Evolutionary conservation across 2,797 vertebrate species (phyloP).

Genomic region (Pyrocephalus nanus): DNA sequence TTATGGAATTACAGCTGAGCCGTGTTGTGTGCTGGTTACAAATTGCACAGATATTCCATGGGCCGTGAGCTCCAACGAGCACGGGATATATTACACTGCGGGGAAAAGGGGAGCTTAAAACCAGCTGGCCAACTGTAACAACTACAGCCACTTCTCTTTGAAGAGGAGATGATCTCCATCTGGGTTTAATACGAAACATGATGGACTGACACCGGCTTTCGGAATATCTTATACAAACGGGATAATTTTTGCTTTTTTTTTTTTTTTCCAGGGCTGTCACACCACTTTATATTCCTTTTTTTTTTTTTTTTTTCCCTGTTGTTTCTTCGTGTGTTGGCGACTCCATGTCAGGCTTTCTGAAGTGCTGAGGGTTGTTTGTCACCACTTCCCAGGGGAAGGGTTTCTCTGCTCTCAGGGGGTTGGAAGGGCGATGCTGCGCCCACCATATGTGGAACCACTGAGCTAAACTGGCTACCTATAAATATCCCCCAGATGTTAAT

Average conservation of each 20-base stretch:
- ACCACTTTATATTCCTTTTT: not conserved
- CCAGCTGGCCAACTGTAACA: conserved; percentile 70
- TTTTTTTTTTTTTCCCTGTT: not conserved
- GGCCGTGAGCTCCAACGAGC: conserved; percentile 24
- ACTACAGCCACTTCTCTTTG: conserved; percentile 69
- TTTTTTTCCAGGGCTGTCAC: not conserved
- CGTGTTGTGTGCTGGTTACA: not conserved
- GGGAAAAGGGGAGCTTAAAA: conserved; percentile 56
- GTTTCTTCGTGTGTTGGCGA: not conserved
- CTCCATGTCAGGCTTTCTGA: not conserved
- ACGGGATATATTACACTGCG: conserved; percentile 38
- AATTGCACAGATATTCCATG: conserved; percentile 36
- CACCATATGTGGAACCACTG: not conserved
- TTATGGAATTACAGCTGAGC: conserved; percentile 46
- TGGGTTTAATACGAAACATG: conserved; percentile 76
- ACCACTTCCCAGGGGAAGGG: not conserved
- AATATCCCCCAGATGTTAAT: conserved; percentile 26
- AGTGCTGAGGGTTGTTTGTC: not conserved
- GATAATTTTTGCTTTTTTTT: not conserved
- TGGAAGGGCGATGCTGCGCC: not conserved
- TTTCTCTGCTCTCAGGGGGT: rapidly evolving
- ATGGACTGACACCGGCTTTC: conserved; percentile 27
- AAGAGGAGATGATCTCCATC: conserved; percentile 79
- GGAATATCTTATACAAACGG: conserved; percentile 41
- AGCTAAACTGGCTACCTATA: conserved; percentile 21